Conservation (phyloP, 2,888 invertebrate genomes). For the Tanytarsus gracilentus region DNA sequence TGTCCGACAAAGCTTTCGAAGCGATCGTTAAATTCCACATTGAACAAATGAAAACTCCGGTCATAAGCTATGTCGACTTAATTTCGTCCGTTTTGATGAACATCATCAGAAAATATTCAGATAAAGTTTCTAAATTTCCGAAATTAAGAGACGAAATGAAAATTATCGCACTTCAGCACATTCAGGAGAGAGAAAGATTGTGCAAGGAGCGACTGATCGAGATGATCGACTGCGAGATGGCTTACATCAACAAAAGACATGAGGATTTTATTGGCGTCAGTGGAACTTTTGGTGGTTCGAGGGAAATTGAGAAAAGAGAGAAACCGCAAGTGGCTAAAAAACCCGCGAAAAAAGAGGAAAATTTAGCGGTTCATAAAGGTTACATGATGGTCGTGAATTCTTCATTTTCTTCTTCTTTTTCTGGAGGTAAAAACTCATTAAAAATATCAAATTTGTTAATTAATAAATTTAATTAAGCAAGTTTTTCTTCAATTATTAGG, state of each 20-base stretch:
- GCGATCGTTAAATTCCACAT: constrained; percentile 99
- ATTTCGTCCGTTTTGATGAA: constrained; percentile 92
- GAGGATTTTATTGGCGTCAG: constrained; percentile 98
- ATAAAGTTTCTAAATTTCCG: constrained; percentile 65
- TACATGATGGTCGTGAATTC: no score
- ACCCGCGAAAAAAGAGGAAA: no score
- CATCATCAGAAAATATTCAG: constrained; percentile 67
- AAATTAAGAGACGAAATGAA: constrained; percentile 96
- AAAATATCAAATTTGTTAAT: not conserved
- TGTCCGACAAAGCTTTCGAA: constrained; percentile 99
- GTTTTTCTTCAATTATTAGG: constrained; percentile 74
- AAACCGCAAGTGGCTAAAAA: no score
- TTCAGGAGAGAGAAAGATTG: constrained; percentile 87
- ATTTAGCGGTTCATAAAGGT: not conserved
- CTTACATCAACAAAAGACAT: constrained; percentile 98
- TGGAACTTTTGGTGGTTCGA: constrained; percentile 58
- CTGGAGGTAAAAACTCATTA: not conserved
- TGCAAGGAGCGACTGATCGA: constrained; percentile 93
- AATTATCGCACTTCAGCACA: constrained; percentile 87
- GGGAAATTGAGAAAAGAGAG: not conserved
- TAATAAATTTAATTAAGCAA: not conserved
- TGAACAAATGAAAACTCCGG: constrained; percentile 89
- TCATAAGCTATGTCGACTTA: constrained; percentile 95
- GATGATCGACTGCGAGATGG: constrained; percentile 90
- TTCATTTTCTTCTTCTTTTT: no score